These are phyloP conservation scores for Athalia cordata DNA, from an alignment of 2,888 invertebrate species.

Conservation along the genomic window DNA sequence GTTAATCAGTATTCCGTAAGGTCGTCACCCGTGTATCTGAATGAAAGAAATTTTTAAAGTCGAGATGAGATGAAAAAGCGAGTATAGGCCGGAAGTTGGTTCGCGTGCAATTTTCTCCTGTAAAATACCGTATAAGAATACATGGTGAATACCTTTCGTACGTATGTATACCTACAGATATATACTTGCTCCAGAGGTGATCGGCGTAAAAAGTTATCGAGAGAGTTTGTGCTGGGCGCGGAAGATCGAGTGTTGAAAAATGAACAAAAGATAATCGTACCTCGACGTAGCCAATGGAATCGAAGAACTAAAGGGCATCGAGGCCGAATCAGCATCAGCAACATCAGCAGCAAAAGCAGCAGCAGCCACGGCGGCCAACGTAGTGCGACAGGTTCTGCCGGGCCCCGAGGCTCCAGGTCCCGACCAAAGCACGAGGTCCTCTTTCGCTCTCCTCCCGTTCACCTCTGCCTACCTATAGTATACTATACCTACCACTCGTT, in stretches of 20 bases:
- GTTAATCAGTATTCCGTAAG: too few species aligned
- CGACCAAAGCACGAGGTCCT: slow-evolving; percentile 44
- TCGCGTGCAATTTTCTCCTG: too few species aligned
- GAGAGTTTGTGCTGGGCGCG: background rate
- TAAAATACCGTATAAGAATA: too few species aligned
- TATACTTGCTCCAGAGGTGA: too few species aligned
- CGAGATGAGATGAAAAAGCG: too few species aligned
- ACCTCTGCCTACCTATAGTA: slow-evolving; percentile 4
- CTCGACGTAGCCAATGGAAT: slow-evolving; percentile 60
- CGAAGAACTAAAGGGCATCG: slow-evolving; percentile 63
- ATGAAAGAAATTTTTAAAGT: too few species aligned
- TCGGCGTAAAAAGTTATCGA: slow-evolving; percentile 27
- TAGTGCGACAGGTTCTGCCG: slow-evolving; percentile 66
- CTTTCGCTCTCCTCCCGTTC: slow-evolving; percentile 7
- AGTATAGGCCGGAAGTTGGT: too few species aligned
- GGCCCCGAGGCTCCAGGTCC: slow-evolving; percentile 44
- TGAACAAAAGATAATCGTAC: slow-evolving; percentile 29
- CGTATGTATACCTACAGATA: too few species aligned
- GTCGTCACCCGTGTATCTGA: too few species aligned
- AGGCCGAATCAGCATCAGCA: slow-evolving; percentile 63
- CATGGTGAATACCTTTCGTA: too few species aligned
- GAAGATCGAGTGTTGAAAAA: slow-evolving; percentile 3
- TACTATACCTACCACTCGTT: slow-evolving; percentile 37
- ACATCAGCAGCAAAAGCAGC: too few species aligned
- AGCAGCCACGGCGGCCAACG: slow-evolving; percentile 47